These are phyloP conservation scores for Taenioides sp. DNA, from an alignment of 2,797 vertebrate genomes.

Conservation along the genomic window DNA sequence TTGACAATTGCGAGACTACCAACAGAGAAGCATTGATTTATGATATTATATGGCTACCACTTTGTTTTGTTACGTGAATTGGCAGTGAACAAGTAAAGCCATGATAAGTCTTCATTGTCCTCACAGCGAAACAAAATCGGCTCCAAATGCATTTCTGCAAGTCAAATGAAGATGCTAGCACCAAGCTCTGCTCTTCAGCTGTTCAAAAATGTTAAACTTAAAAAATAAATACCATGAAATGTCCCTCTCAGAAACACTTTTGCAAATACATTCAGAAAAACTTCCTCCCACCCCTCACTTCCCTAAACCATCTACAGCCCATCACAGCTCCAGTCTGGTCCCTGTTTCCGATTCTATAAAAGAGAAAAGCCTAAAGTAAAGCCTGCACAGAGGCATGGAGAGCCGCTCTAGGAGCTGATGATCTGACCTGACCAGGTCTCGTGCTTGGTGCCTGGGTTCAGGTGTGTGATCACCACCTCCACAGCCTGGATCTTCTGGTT, in stretches of 20 bases:
- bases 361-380: slow-evolving; percentile 32
- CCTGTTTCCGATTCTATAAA: slow-evolving; percentile 15
- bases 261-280: slow-evolving; percentile 54
- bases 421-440: slow-evolving; percentile 98
- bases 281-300: not conserved
- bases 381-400: not conserved
- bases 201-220: slow-evolving; percentile 17
- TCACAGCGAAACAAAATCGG: slow-evolving; percentile 17
- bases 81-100: not conserved
- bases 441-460: slow-evolving; percentile 91
- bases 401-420: slow-evolving; percentile 85
- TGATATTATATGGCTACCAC: not conserved
- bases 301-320: slow-evolving; percentile 2
- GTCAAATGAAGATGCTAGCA: slow-evolving; percentile 26
- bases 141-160: slow-evolving; percentile 40
- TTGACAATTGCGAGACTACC: not conserved
- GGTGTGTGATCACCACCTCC: slow-evolving; percentile 94
- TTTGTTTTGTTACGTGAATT: not conserved
- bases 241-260: slow-evolving; percentile 40
- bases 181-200: slow-evolving; percentile 19
- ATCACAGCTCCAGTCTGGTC: not conserved
- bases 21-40: not conserved
- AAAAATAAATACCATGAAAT: slow-evolving; percentile 13
- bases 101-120: not conserved
- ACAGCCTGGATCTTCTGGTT: slow-evolving; percentile 98